These are phyloP conservation scores for Syrmaticus mikado DNA, from an alignment of 2,113 vertebrate genomes.

Conservation along the genomic window DNA sequence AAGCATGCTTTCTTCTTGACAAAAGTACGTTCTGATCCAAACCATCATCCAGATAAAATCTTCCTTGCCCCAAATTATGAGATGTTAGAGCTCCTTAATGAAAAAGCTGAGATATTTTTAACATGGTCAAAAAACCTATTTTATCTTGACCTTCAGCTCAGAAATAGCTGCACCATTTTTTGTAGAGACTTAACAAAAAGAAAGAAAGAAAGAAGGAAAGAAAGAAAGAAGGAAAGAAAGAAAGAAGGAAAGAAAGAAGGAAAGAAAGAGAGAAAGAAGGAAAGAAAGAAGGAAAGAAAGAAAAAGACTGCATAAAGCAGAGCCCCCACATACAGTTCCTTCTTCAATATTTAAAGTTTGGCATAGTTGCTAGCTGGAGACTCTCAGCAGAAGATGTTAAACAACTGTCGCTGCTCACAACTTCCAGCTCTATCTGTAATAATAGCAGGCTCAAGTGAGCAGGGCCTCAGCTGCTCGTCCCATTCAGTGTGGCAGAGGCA, in stretches of 20 bases:
- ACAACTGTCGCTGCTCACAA: neutral
- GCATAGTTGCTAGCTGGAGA: neutral
- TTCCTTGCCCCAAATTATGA: conserved; percentile 58
- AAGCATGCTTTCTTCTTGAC: neutral
- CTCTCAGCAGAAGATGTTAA: neutral
- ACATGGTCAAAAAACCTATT: conserved; percentile 60
- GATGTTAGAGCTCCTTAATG: conserved; percentile 43
- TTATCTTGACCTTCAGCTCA: conserved; percentile 69
- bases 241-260: no score
- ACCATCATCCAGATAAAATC: neutral
- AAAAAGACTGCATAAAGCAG: neutral
- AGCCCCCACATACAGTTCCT: neutral
- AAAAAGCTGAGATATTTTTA: conserved; percentile 66
- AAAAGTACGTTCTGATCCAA: conserved; percentile 32
- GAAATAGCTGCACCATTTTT: conserved; percentile 61
- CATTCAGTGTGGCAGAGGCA: neutral
- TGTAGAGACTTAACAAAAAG: neutral
- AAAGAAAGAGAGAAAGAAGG: no score
- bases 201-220: neutral
- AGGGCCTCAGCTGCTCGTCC: neutral
- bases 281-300: no score
- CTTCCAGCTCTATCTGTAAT: neutral
- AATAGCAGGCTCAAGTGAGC: neutral
- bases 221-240: neutral
- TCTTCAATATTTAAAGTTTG: conserved; percentile 7